A percentile compares a stretch with the other conserved stretches of the same genome.
phyloP scores from a whole-genome alignment of 2,888 invertebrate genomes.

The Synanthedon andrenaeformis region DNA sequence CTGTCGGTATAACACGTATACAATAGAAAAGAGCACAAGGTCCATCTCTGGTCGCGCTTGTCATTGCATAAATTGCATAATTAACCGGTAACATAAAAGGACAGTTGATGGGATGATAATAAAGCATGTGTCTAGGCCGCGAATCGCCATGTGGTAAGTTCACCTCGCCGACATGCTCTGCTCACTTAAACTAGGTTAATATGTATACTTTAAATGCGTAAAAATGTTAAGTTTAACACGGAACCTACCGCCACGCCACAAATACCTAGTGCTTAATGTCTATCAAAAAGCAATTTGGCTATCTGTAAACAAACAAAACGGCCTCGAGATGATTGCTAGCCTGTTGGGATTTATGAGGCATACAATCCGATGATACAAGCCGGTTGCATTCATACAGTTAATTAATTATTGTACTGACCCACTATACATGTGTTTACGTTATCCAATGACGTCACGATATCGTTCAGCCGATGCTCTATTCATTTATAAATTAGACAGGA shows the following conservation, averaged over 20 bases:
- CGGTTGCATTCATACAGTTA: not conserved
- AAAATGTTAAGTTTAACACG: too few relatives aligned
- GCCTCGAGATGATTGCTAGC: constrained; percentile 5
- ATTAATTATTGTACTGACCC: too few relatives aligned
- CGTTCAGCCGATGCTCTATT: too few relatives aligned
- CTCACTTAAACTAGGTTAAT: not conserved
- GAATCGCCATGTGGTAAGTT: not conserved
- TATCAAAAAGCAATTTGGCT: too few relatives aligned
- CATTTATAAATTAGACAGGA: too few relatives aligned
- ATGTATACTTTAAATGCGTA: not conserved
- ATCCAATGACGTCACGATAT: too few relatives aligned
- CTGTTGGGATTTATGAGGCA: constrained; percentile 1
- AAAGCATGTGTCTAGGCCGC: not conserved
- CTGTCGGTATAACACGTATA: constrained; percentile 25
- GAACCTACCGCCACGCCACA: too few relatives aligned
- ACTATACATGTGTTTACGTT: too few relatives aligned
- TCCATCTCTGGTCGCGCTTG: constrained; percentile 19
- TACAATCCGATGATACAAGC: constrained; percentile 4
- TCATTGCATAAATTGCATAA: constrained; percentile 44
- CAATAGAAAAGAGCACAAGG: constrained; percentile 66
- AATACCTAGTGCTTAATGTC: too few relatives aligned
- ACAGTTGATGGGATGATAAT: constrained; percentile 33
- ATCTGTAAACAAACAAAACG: too few relatives aligned
- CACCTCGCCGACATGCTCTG: not conserved
- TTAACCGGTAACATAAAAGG: constrained; percentile 41